These are phyloP conservation scores for Glomeris maerens DNA, from an alignment of 1,140 invertebrate species.

Conservation along the genomic window DNA sequence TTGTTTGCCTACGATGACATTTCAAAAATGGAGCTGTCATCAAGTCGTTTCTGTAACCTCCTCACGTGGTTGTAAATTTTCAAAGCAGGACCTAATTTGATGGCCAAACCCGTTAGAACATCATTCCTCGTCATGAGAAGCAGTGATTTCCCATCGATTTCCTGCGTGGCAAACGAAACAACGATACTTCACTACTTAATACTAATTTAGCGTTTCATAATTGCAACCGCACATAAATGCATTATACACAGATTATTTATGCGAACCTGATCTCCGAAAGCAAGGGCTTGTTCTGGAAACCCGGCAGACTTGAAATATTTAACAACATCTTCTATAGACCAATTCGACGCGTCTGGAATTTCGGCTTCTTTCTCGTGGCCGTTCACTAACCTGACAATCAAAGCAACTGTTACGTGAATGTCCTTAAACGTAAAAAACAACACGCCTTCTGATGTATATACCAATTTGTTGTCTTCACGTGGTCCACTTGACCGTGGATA, in stretches of 20 bases:
- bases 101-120: constrained; percentile 55
- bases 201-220: not conserved
- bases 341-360: constrained; percentile 61
- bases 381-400: not conserved
- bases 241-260: not conserved
- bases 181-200: constrained; percentile 5
- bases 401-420: too few relatives aligned
- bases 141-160: constrained; percentile 72
- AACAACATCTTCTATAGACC: constrained; percentile 65
- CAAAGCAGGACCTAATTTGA: constrained; percentile 69
- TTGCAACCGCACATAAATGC: not conserved
- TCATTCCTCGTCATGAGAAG: constrained; percentile 62
- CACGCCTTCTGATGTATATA: too few relatives aligned
- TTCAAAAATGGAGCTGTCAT: too few relatives aligned
- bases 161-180: constrained; percentile 42
- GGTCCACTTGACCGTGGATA: constrained; percentile 15
- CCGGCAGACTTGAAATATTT: constrained; percentile 59
- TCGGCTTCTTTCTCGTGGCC: constrained; percentile 22
- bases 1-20: too few relatives aligned
- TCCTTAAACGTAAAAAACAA: too few relatives aligned
- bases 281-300: constrained; percentile 51
- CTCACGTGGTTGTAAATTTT: constrained; percentile 62
- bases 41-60: constrained; percentile 34
- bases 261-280: constrained; percentile 61
- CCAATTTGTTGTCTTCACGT: too few relatives aligned